Conservation (phyloP, 2,797 vertebrate genomes). For the Cirrhinus mrigala region DNA sequence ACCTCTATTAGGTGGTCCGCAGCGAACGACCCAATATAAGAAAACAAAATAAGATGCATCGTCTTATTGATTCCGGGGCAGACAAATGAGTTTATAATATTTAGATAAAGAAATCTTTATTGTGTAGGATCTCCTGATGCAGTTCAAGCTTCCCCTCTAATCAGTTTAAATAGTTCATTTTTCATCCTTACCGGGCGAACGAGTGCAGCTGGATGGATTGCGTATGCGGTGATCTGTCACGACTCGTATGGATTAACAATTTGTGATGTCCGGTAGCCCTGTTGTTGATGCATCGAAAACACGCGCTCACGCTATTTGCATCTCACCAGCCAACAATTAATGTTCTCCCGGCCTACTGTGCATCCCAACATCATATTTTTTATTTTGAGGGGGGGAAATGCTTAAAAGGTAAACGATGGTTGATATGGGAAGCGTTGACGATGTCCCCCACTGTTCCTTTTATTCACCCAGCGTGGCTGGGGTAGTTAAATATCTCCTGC, state of each 20-base stretch:
- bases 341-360: constrained; percentile 44
- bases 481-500: constrained; percentile 57
- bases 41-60: constrained; percentile 77
- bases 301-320: constrained; percentile 56
- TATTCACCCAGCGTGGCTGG: constrained; percentile 53
- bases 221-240: constrained; percentile 83
- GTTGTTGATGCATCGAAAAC: constrained; percentile 81
- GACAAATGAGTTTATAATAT: constrained; percentile 91
- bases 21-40: constrained; percentile 58
- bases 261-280: constrained; percentile 82
- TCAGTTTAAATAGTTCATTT: constrained; percentile 89
- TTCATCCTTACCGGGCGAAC: constrained; percentile 84
- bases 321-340: constrained; percentile 53
- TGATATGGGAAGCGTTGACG: constrained; percentile 45
- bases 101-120: constrained; percentile 92
- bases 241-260: constrained; percentile 86
- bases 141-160: constrained; percentile 79
- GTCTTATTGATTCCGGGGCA: constrained; percentile 85
- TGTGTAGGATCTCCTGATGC: constrained; percentile 82
- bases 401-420: constrained; percentile 58
- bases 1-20: constrained; percentile 60
- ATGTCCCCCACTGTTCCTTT: constrained; percentile 44
- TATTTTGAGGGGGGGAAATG: constrained; percentile 30
- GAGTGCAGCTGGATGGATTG: constrained; percentile 82
- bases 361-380: constrained; percentile 47